A percentile compares a stretch with the other conserved stretches of the same genome.
Conservation (phyloP, 2,888 invertebrate species). For the Phragmatobia fuliginosa region DNA sequence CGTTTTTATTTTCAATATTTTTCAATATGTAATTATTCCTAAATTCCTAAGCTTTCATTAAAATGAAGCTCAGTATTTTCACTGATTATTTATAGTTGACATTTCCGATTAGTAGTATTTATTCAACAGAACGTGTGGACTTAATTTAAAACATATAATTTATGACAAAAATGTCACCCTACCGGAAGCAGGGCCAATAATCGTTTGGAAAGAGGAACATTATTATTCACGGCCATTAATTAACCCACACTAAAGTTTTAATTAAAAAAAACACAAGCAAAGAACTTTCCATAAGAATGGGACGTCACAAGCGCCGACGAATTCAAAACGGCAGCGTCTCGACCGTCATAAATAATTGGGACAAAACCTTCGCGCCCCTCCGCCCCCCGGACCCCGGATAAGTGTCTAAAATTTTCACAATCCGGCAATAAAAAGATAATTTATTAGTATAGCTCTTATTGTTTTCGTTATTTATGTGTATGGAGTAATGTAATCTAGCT, state of each 20-base stretch:
- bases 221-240: slow-evolving; percentile 75
- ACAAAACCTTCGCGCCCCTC: slow-evolving; percentile 77
- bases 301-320: slow-evolving; percentile 78
- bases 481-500: slow-evolving; percentile 87
- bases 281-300: slow-evolving; percentile 79
- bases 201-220: slow-evolving; percentile 57
- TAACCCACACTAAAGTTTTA: slow-evolving; percentile 84
- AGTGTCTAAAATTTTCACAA: slow-evolving; percentile 87
- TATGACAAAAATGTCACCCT: slow-evolving; percentile 45
- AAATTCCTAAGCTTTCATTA: background rate
- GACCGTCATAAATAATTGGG: slow-evolving; percentile 86
- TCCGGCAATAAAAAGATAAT: slow-evolving; percentile 87
- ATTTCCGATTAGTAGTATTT: background rate
- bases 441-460: slow-evolving; percentile 87
- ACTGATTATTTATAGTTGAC: background rate
- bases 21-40: no score
- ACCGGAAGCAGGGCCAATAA: slow-evolving; percentile 56
- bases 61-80: background rate
- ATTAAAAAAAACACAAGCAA: slow-evolving; percentile 80
- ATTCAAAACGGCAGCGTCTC: slow-evolving; percentile 83
- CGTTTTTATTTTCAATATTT: no score
- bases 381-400: slow-evolving; percentile 74
- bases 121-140: slow-evolving; percentile 9
- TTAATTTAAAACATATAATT: slow-evolving; percentile 36
- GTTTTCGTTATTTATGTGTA: slow-evolving; percentile 87